Base-by-base conservation (phyloP, 2,113 vertebrate genomes). In the Microtus pennsylvanicus region DNA sequence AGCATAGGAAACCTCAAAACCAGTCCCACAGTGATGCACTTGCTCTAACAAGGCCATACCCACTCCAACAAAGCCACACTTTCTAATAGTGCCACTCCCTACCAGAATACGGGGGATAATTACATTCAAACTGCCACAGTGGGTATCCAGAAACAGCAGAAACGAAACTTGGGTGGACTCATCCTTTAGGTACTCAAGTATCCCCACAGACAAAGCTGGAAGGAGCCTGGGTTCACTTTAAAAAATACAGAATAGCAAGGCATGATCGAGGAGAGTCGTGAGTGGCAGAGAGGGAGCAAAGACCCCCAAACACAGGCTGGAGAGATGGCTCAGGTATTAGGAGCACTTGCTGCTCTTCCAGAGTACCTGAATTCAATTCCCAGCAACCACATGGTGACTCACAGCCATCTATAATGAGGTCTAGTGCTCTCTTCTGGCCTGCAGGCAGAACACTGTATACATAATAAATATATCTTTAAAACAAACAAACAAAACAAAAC, bases 401-500 rank as follows among this genome's bases (percentile, higher is more conserved):
- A 58, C 55, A 58, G 17, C 55, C 55, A 58, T 58, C 17, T 58
- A 58, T 58, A 58, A 58, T 58, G 55, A 19, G 55, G 1, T 19
- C 17, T 58, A 17, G 55, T 58, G 55, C 17, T 17, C 55, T 58
- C 55, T 58, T 58, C 55, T 58, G 55, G 55, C 55, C 55, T 58
- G 55, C 55, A 58, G 17, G 17, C 55, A 58, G 55, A 58, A 58
- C 17, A 19, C 55, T 58, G 55, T 58, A 19, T 19, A 58, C 55
- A 58, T 58, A 58, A 58, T 58, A 58, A 58, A 58, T 7, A 21
- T 19, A 58, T 58, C 55, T 58, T 21, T 1, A 58, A 58, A 58
- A 17, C 1, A 55, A 4, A 52, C 14, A 52, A 2, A 14, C 14
- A 52, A 3, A 0, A 13, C 0, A 52, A 3, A 45, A 3, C 3